Evolutionary conservation across 2,113 vertebrate genomes (phyloP), one percentile per base, ranked within the genome.

Genomic region (Alouatta palliata): DNA sequence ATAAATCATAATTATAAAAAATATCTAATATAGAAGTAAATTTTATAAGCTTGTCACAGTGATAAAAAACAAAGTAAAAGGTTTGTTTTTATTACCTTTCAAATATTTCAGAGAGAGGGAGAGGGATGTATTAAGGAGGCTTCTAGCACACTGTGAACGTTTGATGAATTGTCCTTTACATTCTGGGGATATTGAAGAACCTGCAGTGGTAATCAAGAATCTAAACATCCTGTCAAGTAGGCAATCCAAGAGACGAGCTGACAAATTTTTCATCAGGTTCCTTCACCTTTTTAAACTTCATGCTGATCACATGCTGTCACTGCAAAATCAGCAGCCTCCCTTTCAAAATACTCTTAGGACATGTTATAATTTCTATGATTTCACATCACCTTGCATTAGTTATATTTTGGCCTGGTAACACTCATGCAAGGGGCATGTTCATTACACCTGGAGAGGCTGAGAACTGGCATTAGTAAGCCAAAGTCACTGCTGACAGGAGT

Each of bases 321-420:
- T 19, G 56, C 66, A 87, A 86, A 95, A 81, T 91, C 82, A 89
- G 95, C 25, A 0, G 19, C 81, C 73, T 95, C 52, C 19, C 91
- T 97, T 91, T 64, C 86, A 45, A 75, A 90, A 93, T 56, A 76
- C 64, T 95, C 49, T 52, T 40, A 77, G 96, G 91, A 64, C 30
- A 32, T 58, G 54, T 68, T 91, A 76, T 92, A 58, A 91, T 92
- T 77, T 85, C 79, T 75, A 4, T 89, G 83, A 83, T 93, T 95
- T 96, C 90, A 76, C 89, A 20, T 84, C 45, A 27, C 47, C 47
- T 76, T 45, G 30, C 27, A 30, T 96, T 87, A 47, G 68, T 91
- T 91, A 40, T 32, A 40, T n/a, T 84, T 89, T 30, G 64, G 27
- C 58, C 73, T 91, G 52, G 54, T 75, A n/a, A 45, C 56, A 37